phyloP scores from a whole-genome alignment of 1,140 invertebrate species.

The Drosophila parvula region DNA sequence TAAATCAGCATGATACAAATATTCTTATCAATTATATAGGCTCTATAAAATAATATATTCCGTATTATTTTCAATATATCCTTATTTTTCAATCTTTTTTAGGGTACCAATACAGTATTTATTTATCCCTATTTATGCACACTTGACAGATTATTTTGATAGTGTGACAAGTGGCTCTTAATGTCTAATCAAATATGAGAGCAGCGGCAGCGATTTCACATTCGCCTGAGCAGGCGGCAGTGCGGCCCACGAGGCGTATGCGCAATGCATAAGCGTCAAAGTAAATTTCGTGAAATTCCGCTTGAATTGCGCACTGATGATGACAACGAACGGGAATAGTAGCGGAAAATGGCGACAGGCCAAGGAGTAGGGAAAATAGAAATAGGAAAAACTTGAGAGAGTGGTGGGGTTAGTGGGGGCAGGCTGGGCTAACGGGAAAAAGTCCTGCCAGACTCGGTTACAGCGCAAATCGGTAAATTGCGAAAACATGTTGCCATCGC shows the following conservation, averaged over 20 bases:
- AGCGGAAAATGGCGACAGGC: conserved; percentile 2
- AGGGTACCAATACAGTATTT: background rate
- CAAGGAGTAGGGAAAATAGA: background rate
- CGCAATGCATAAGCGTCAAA: conserved; percentile 74
- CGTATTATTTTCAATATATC: background rate
- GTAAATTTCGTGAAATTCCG: conserved; percentile 70
- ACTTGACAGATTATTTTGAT: conserved; percentile 24
- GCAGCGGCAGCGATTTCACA: conserved; percentile 7
- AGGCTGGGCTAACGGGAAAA: background rate
- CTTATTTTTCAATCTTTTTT: background rate
- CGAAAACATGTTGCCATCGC: conserved; percentile 72
- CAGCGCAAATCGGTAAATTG: conserved; percentile 73
- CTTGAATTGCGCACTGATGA: conserved; percentile 73
- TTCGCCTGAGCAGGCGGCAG: conserved; percentile 45
- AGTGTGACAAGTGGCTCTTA: conserved; percentile 37
- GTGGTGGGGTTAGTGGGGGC: background rate
- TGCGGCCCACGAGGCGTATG: conserved; percentile 56
- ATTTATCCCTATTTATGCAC: conserved; percentile 6
- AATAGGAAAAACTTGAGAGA: background rate
- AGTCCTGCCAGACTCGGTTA: conserved; percentile 61
- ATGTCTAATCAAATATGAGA: conserved; percentile 61
- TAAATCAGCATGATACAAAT: background rate
- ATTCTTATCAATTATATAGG: background rate
- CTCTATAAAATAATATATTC: too few relatives aligned
- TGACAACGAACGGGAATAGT: conserved; percentile 41